phyloP scores from a whole-genome alignment of 2,113 vertebrate species.

The Chamaea fasciata region DNA sequence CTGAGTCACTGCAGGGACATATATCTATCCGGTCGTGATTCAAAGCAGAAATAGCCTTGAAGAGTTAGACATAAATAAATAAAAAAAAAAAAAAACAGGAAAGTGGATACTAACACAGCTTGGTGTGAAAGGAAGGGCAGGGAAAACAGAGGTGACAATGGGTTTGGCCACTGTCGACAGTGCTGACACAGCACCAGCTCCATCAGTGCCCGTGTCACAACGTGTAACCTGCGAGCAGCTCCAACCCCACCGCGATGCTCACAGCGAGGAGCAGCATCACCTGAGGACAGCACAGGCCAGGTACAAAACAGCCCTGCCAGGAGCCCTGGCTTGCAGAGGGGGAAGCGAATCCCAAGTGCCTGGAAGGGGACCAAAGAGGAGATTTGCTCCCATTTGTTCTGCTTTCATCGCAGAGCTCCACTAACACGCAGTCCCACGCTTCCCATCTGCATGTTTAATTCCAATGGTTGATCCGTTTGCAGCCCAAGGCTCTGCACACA shows the following conservation, averaged over 20 bases:
- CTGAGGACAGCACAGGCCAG: background rate
- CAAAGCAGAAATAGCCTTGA: background rate
- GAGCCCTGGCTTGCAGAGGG: background rate
- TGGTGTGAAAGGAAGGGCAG: background rate
- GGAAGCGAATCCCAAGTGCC: fast-evolving
- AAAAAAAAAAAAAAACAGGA: background rate
- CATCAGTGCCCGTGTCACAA: fast-evolving
- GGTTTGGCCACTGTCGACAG: fast-evolving
- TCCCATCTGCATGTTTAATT: background rate
- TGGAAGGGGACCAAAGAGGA: background rate
- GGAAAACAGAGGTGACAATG: fast-evolving
- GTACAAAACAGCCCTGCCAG: background rate
- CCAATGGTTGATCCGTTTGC: background rate
- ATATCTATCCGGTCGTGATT: background rate
- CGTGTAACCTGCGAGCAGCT: background rate
- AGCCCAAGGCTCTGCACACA: background rate
- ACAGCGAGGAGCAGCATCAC: background rate
- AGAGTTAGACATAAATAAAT: background rate
- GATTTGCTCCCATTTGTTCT: background rate
- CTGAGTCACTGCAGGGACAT: background rate
- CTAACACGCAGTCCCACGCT: background rate
- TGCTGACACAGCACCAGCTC: background rate
- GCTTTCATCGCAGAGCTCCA: background rate
- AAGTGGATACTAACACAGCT: background rate
- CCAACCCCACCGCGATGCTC: background rate